Evolutionary conservation across 2,113 vertebrate genomes (phyloP).

Genomic region (Kryptolebias marmoratus): DNA sequence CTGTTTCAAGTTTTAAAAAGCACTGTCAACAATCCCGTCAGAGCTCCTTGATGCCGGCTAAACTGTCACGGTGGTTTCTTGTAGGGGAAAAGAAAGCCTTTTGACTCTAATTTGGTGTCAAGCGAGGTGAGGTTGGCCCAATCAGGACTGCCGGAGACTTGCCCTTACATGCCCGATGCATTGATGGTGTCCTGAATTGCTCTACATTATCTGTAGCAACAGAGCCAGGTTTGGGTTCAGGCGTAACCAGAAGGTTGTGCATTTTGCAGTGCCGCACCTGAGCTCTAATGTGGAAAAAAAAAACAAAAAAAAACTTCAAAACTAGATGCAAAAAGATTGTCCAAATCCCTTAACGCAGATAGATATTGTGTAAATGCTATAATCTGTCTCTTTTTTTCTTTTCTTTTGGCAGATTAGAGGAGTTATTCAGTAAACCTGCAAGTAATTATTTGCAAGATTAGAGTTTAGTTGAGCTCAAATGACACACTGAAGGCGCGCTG

Average conservation of each 20-base stretch:
- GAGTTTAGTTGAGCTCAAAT: conserved; percentile 22
- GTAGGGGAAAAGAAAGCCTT: neutral
- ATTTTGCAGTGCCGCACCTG: neutral
- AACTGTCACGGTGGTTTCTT: conserved; percentile 4
- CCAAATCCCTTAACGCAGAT: neutral
- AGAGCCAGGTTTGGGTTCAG: conserved; percentile 3
- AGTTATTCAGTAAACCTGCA: neutral
- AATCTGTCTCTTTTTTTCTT: neutral
- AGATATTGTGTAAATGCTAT: neutral
- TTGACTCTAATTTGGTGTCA: conserved; percentile 1
- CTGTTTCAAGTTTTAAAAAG: too few relatives aligned
- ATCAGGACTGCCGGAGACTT: conserved; percentile 30
- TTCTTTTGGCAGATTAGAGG: neutral
- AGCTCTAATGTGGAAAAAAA: neutral
- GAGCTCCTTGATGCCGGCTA: too few relatives aligned
- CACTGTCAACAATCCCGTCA: too few relatives aligned
- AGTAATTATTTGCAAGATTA: neutral
- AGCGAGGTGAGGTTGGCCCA: neutral
- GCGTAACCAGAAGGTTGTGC: neutral
- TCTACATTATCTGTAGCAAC: neutral
- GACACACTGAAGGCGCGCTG: conserved; percentile 27
- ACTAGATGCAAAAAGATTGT: neutral
- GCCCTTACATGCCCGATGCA: conserved; percentile 61
- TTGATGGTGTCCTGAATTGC: neutral
- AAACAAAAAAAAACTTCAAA: neutral